A percentile compares a stretch with the other conserved stretches of the same genome.
These are phyloP conservation scores for Drosophila grimshawi DNA, from an alignment of 1,140 invertebrate genomes.

Conservation along the genomic window DNA sequence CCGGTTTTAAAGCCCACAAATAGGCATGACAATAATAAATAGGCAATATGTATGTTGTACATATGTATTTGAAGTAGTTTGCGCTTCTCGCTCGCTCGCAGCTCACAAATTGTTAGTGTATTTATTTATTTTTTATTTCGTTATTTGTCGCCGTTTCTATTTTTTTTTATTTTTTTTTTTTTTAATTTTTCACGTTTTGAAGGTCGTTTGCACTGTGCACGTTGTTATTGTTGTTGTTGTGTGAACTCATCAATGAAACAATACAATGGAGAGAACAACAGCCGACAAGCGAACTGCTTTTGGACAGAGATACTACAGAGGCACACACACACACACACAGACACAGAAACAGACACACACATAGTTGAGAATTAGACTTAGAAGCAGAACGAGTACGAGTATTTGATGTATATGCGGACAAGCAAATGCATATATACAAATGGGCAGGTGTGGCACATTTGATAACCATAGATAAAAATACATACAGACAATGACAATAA, in stretches of 20 bases:
- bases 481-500: neutral
- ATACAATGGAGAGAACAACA: constrained; percentile 44
- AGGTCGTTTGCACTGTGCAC: constrained; percentile 57
- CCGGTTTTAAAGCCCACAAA: constrained; percentile 51
- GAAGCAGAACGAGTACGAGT: neutral
- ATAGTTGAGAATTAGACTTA: neutral
- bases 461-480: constrained; percentile 13
- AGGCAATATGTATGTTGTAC: constrained; percentile 46
- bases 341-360: neutral
- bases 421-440: neutral
- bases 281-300: too few relatives aligned
- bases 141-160: neutral
- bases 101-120: constrained; percentile 46
- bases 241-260: constrained; percentile 58
- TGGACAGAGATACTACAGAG: constrained; percentile 15
- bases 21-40: constrained; percentile 56
- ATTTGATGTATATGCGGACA: neutral
- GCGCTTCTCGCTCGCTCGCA: constrained; percentile 20
- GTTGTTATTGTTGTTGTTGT: constrained; percentile 35
- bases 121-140: constrained; percentile 30
- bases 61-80: constrained; percentile 51
- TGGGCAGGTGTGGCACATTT: constrained; percentile 4
- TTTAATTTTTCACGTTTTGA: constrained; percentile 61
- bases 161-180: constrained; percentile 26
- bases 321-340: constrained; percentile 10